Evolutionary conservation across 2,113 vertebrate genomes (phyloP).

Genomic region (Lathamus discolor): DNA sequence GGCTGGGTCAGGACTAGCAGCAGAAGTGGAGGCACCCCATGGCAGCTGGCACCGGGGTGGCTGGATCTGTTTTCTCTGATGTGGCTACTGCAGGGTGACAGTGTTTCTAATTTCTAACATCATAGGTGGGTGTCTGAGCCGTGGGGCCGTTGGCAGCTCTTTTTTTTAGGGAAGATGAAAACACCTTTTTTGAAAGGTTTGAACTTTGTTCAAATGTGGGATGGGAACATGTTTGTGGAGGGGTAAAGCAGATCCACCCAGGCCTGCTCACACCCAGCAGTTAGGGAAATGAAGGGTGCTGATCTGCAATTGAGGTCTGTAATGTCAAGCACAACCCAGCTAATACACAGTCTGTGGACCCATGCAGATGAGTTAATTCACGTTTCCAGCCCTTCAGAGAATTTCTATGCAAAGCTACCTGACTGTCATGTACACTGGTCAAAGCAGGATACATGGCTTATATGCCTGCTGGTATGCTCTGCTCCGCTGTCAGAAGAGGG

Average conservation of each 20-base stretch:
- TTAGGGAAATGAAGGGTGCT: neutral
- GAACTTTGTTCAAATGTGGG: neutral
- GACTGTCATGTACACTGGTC: neutral
- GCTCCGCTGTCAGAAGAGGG: neutral
- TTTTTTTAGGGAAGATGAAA: neutral
- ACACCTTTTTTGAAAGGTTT: neutral
- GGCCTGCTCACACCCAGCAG: neutral
- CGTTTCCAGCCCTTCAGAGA: neutral
- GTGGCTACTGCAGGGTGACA: neutral
- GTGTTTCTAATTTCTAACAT: neutral
- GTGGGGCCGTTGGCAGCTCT: accelerated
- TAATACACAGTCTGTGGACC: accelerated
- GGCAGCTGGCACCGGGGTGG: neutral
- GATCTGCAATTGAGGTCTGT: neutral
- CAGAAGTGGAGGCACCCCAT: neutral
- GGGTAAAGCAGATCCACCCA: neutral
- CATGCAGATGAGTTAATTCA: neutral
- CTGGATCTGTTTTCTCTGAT: neutral
- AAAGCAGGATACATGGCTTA: neutral
- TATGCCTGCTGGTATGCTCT: accelerated
- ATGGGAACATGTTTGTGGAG: neutral
- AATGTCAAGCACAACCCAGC: neutral
- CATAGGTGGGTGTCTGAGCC: neutral
- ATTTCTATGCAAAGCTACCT: neutral
- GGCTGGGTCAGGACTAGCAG: neutral